Percentiles rank a stretch among this genome's conserved stretches.
Conservation (phyloP, 30 jellyfish, hydroid and myxozoan genomes). For the Aurelia aurita complex sp. Pacific region DNA sequence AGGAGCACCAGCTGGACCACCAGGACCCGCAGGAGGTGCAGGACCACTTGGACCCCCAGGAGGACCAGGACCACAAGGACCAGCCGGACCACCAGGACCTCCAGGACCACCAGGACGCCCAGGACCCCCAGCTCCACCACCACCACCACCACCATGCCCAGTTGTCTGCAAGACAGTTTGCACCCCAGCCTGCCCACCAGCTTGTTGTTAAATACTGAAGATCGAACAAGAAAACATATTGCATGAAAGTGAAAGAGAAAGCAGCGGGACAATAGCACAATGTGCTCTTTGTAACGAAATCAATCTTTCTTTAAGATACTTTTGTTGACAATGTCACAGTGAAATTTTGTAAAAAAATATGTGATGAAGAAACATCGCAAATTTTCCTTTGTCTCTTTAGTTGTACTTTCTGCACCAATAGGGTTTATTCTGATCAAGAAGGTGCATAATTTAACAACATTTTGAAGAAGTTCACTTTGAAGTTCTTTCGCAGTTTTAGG, state of each 20-base stretch:
- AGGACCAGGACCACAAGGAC: constrained; percentile 99
- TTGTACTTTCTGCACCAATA: too few relatives aligned
- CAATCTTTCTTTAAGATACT: too few relatives aligned
- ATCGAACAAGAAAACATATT: background rate
- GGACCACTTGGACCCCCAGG: constrained; percentile 99
- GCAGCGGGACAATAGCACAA: too few relatives aligned
- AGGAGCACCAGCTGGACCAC: constrained; percentile 98
- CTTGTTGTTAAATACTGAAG: constrained; percentile 76
- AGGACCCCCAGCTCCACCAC: constrained; percentile 99
- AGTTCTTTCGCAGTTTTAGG: too few relatives aligned
- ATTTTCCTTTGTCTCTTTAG: too few relatives aligned
- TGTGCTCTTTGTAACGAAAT: too few relatives aligned
- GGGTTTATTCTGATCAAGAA: too few relatives aligned
- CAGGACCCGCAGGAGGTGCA: constrained; percentile 96
- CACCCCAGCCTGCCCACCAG: constrained; percentile 93
- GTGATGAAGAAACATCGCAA: too few relatives aligned
- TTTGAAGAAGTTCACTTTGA: too few relatives aligned
- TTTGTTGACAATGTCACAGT: too few relatives aligned
- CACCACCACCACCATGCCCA: constrained; percentile 99
- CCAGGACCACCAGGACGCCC: constrained; percentile 99
- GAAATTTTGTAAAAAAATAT: too few relatives aligned
- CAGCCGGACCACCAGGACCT: constrained; percentile 99
- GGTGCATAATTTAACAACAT: too few relatives aligned
- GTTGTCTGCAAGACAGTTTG: constrained; percentile 89
- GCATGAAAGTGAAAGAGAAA: background rate